Base-by-base conservation (phyloP, 2,113 vertebrate species). In the Cygnus atratus region DNA sequence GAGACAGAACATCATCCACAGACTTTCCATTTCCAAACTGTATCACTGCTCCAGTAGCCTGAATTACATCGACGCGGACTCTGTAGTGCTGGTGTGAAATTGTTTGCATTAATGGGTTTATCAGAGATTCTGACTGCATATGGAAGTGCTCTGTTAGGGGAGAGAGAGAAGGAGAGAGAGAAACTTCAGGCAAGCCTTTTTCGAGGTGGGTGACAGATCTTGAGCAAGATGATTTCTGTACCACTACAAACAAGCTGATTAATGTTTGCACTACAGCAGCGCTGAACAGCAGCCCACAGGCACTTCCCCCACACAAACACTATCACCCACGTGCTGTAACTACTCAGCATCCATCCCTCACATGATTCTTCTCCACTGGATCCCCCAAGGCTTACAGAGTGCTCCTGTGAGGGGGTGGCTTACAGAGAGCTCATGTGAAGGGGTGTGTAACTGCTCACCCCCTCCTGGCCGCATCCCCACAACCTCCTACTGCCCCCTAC, bases 31-130 rank as follows among this genome's bases (percentile, higher is more conserved):
- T 98, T 86, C 99, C 98, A 18, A 98, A 98, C 92, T 98, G 98
- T 96, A 99, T 98, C 85, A 99, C 99, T 1, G 97, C 88, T 58
- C 99, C 99, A 0, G 99, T 99, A 85, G 99, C 98, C 87, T 99
- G 98, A 28, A 99, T 98, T 91, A 98, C 98, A 9, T 98, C 98
- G 79, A 98, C 98, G 20, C 99, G 98, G 20, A 99, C 99, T 83
- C 98, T 97, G 78, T 98, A 99, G 97, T 99, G 99, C 93, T 99
- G 99, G 94, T 99, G 99, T 11, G 99, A 96, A 66, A 99, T 97
- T 1, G 98, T 99, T 94, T 99, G 98, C 99, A 99, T 99, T 61
- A 99, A 97, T 4, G 99, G 99, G 39, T 98, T 98, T 52, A 99
- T 95, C 86, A 99, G 95, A 66, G 98, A 98, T 93, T 99, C 99